phyloP scores from a whole-genome alignment of 1,140 invertebrate genomes.

The Gryllus bimaculatus region DNA sequence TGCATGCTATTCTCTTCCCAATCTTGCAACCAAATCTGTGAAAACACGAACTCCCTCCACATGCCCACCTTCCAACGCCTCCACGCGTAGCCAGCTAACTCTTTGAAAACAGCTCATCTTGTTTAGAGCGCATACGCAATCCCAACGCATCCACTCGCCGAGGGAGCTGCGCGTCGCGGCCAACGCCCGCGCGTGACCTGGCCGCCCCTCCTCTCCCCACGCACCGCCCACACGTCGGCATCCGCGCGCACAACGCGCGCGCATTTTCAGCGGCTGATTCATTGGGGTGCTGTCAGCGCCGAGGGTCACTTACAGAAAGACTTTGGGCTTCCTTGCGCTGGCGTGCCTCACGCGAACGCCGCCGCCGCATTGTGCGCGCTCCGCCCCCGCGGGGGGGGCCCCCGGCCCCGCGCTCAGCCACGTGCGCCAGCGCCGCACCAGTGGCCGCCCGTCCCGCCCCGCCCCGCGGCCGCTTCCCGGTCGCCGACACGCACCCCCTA shows the following conservation, averaged over 20 bases:
- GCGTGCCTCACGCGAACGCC: not conserved
- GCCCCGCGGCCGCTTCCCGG: too few species aligned
- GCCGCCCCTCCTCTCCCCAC: not conserved
- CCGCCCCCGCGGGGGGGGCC: too few species aligned
- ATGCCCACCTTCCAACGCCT: not conserved
- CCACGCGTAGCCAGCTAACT: not conserved
- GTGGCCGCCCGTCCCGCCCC: too few species aligned
- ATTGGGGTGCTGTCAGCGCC: not conserved
- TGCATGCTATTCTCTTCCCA: too few species aligned
- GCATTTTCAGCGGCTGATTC: not conserved
- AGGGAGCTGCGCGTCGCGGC: too few species aligned
- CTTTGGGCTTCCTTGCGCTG: not conserved
- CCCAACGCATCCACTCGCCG: too few species aligned
- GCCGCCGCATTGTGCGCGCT: not conserved
- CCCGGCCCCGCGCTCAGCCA: too few species aligned
- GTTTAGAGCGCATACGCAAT: too few species aligned
- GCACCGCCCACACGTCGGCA: too few species aligned
- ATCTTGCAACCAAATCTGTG: too few species aligned
- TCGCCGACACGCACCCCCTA: too few species aligned
- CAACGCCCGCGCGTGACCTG: not conserved
- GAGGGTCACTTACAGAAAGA: not conserved
- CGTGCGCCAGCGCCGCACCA: too few species aligned
- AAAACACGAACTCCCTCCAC: not conserved
- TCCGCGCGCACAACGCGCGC: not conserved
- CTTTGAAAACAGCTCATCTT: not conserved